Evolutionary conservation across 2,797 vertebrate genomes (phyloP).

Genomic region (Spinus pinus): DNA sequence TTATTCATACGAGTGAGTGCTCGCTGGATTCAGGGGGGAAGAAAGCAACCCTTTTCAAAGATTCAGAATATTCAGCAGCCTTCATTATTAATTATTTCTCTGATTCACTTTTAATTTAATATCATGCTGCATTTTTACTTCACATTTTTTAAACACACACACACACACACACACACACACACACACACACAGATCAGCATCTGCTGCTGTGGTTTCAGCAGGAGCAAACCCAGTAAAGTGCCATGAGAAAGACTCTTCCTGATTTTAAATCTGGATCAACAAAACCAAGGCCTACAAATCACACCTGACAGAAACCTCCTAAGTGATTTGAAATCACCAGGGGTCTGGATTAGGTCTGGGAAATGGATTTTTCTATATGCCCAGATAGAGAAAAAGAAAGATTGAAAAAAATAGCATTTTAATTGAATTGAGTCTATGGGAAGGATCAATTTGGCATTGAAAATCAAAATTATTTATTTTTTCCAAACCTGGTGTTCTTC

Average conservation of each 20-base stretch:
- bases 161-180: accelerated
- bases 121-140: not conserved
- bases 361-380: not conserved
- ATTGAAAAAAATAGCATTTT: not conserved
- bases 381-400: not conserved
- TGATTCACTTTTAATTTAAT: constrained; percentile 40
- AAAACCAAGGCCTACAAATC: not conserved
- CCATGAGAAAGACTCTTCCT: accelerated
- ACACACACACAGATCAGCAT: not conserved
- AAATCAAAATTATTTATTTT: not conserved
- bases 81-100: constrained; percentile 44
- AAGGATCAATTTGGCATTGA: not conserved
- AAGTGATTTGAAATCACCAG: not conserved
- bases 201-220: not conserved
- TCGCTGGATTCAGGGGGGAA: not conserved
- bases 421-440: not conserved
- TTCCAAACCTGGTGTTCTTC: not conserved
- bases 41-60: constrained; percentile 20
- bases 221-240: not conserved
- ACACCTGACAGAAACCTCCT: not conserved
- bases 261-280: not conserved
- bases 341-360: not conserved
- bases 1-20: constrained; percentile 54
- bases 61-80: constrained; percentile 14
- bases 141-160: not conserved